Conservation (phyloP, 2,797 vertebrate species). For the Trematomus bernacchii region DNA sequence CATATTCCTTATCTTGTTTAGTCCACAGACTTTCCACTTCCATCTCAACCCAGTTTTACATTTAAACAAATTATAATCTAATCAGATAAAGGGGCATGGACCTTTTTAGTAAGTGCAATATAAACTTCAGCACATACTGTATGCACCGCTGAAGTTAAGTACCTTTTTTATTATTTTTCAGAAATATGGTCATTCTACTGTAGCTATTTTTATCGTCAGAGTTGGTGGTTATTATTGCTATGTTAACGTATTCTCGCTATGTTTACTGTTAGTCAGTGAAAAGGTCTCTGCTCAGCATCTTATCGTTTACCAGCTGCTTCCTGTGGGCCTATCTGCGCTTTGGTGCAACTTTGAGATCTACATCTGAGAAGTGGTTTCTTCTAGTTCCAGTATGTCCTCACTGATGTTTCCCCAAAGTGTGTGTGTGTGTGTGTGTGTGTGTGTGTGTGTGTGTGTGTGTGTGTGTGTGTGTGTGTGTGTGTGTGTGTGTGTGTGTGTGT, state of each 20-base stretch:
- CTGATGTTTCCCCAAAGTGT: conserved; percentile 3
- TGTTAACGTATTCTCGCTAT: background rate
- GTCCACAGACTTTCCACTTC: too few species aligned
- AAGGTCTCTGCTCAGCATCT: conserved; percentile 18
- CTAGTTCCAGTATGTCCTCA: conserved; percentile 4
- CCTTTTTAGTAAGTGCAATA: too few species aligned
- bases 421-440: too few species aligned
- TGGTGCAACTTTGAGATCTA: background rate
- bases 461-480: background rate
- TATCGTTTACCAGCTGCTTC: conserved; percentile 58
- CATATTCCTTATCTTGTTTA: too few species aligned
- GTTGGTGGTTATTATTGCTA: background rate
- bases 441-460: background rate
- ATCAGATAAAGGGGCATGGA: too few species aligned
- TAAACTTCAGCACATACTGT: too few species aligned
- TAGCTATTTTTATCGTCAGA: background rate
- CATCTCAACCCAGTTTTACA: too few species aligned
- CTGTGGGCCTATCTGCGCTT: conserved; percentile 19
- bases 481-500: too few species aligned
- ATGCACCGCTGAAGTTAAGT: too few species aligned
- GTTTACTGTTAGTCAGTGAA: conserved; percentile 51
- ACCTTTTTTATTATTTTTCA: too few species aligned
- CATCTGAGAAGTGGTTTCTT: background rate
- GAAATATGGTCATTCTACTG: too few species aligned
- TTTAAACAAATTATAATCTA: too few species aligned